Evolutionary conservation across 2,888 invertebrate genomes (phyloP).

Genomic region (Archips crataeganus): DNA sequence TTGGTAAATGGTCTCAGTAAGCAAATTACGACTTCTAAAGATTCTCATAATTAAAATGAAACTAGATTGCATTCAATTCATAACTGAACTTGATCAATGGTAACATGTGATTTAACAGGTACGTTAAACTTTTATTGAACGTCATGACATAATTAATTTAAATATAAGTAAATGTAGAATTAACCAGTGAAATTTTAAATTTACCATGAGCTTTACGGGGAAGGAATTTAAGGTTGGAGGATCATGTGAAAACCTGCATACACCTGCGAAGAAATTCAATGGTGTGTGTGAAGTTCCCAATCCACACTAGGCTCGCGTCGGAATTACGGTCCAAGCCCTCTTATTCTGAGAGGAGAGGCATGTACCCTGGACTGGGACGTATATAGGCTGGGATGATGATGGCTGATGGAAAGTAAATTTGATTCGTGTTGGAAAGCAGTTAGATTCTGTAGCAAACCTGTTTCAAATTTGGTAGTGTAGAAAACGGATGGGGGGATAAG

Average conservation of each 20-base stretch:
- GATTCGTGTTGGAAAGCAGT: slow-evolving; percentile 40
- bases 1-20: slow-evolving; percentile 18
- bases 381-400: too few relatives aligned
- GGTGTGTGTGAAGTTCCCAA: too few relatives aligned
- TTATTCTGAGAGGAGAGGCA: too few relatives aligned
- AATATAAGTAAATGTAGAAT: slow-evolving; percentile 19
- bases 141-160: slow-evolving; percentile 41
- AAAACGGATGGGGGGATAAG: background rate
- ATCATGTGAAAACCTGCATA: too few relatives aligned
- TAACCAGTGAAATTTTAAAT: too few relatives aligned
- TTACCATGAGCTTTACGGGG: too few relatives aligned
- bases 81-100: slow-evolving; percentile 41
- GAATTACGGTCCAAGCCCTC: too few relatives aligned
- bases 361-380: too few relatives aligned
- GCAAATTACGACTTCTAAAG: slow-evolving; percentile 32
- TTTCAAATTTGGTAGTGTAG: slow-evolving; percentile 5
- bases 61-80: slow-evolving; percentile 29
- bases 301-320: too few relatives aligned
- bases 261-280: too few relatives aligned
- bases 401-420: background rate
- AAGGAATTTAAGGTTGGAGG: too few relatives aligned
- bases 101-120: slow-evolving; percentile 41
- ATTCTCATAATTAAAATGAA: slow-evolving; percentile 33
- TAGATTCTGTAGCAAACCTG: slow-evolving; percentile 4
- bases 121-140: slow-evolving; percentile 44